Evolutionary conservation across 35 echinoderm and acorn worm species (phyloP).

Genomic region (Hemicentrotus pulcherrimus): DNA sequence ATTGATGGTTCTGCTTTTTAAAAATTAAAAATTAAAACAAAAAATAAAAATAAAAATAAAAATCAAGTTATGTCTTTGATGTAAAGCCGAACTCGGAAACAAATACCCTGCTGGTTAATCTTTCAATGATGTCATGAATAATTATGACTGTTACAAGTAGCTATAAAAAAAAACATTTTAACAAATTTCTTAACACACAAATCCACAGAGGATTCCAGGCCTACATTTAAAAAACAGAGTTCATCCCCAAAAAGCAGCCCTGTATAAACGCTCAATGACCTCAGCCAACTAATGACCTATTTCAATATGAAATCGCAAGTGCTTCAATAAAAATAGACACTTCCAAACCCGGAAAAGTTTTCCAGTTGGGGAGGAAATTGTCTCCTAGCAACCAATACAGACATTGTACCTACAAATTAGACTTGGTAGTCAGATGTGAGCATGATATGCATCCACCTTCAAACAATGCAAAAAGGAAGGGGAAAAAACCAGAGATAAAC

Average conservation of each 20-base stretch:
- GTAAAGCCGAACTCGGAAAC: too few relatives aligned
- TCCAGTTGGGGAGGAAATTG: background rate
- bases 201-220: too few relatives aligned
- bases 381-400: background rate
- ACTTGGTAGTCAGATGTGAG: background rate
- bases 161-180: too few relatives aligned
- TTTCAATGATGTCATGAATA: too few relatives aligned
- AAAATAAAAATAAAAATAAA: too few relatives aligned
- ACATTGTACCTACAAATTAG: background rate
- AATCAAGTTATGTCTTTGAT: too few relatives aligned
- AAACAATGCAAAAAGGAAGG: constrained; percentile 2
- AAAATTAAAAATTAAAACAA: too few relatives aligned
- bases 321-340: background rate
- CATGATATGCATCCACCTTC: background rate
- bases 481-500: background rate
- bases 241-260: background rate
- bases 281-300: background rate
- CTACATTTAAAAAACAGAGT: background rate
- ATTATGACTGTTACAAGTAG: too few relatives aligned
- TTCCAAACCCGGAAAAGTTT: background rate
- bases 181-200: too few relatives aligned
- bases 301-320: background rate
- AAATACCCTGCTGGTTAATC: too few relatives aligned
- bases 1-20: too few relatives aligned
- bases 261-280: background rate